Percentiles rank a stretch among this genome's conserved stretches.
Evolutionary conservation across 1,140 invertebrate species (phyloP).

Genomic region (Wasmannia auropunctata): DNA sequence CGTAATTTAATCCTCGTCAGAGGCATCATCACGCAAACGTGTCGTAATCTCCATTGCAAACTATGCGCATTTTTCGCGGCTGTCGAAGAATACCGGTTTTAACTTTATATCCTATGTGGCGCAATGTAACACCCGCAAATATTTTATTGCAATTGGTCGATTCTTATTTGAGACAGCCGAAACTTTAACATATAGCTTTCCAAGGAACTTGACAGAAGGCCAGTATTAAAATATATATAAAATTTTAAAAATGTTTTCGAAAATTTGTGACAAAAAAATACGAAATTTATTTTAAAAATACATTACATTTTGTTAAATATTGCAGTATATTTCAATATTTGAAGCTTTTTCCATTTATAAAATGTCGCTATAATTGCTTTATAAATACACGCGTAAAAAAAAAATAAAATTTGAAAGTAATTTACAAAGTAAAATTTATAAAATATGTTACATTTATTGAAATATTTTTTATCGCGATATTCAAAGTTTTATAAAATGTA

Average conservation of each 20-base stretch:
- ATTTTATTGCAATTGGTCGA: neutral
- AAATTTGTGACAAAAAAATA: too few relatives aligned
- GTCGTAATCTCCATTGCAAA: conserved; percentile 32
- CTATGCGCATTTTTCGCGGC: conserved; percentile 20
- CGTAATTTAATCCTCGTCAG: conserved; percentile 21
- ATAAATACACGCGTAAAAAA: neutral
- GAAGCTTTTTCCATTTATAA: neutral
- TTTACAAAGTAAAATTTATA: neutral
- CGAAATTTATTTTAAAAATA: neutral
- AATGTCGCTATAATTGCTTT: neutral
- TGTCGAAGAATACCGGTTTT: conserved; percentile 35
- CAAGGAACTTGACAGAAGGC: neutral
- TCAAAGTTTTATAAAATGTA: neutral
- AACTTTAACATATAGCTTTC: neutral
- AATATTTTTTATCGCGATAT: neutral
- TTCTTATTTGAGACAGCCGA: neutral
- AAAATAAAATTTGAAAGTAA: neutral
- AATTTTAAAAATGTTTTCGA: too few relatives aligned
- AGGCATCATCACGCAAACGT: neutral
- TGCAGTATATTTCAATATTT: neutral
- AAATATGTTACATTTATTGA: neutral
- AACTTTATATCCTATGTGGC: neutral
- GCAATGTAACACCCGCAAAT: conserved; percentile 1
- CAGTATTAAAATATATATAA: neutral
- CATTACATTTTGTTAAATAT: neutral